phyloP scores from a whole-genome alignment of 1,140 invertebrate species.

The Trachymyrmex septentrionalis region DNA sequence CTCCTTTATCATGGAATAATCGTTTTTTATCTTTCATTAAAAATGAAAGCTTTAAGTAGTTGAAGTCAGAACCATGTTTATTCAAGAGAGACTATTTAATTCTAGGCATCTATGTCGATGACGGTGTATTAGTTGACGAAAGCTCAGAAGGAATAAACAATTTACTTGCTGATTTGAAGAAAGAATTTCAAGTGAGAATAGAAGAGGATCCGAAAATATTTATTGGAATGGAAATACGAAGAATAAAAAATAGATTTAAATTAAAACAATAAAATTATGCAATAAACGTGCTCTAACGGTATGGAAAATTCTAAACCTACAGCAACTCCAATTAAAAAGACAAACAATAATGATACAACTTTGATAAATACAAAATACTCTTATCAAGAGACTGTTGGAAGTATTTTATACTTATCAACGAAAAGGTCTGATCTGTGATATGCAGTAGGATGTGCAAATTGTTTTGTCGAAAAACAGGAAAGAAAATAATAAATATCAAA shows the following conservation, averaged over 20 bases:
- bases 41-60: neutral
- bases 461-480: neutral
- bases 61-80: neutral
- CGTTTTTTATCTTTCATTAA: neutral
- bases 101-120: neutral
- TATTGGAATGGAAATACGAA: neutral
- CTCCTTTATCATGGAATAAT: neutral
- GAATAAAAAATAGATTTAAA: neutral
- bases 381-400: neutral
- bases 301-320: neutral
- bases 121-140: neutral
- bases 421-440: conserved; percentile 19
- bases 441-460: neutral
- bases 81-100: neutral
- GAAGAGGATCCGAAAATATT: neutral
- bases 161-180: neutral
- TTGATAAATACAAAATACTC: neutral
- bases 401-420: neutral
- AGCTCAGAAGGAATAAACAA: neutral
- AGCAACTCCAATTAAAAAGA: neutral
- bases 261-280: neutral
- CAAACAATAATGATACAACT: neutral
- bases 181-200: neutral
- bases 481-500: neutral
- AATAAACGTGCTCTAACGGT: neutral